phyloP scores from a whole-genome alignment of 1,140 invertebrate species.

The Drosophila parvula region DNA sequence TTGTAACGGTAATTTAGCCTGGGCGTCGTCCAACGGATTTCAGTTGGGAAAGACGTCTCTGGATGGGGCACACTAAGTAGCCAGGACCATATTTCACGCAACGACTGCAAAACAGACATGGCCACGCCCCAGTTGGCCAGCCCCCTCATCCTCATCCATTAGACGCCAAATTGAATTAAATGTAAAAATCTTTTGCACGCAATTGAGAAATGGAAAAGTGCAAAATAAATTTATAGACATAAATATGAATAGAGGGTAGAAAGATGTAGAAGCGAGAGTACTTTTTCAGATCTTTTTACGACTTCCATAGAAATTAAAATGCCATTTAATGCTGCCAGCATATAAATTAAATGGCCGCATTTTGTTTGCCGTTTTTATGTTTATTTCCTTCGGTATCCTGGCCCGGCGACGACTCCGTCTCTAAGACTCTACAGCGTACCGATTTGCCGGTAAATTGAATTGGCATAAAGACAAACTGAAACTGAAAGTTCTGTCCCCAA shows the following conservation, averaged over 20 bases:
- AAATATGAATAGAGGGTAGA: conserved; percentile 45
- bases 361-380: conserved; percentile 48
- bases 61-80: conserved; percentile 41
- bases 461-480: conserved; percentile 58
- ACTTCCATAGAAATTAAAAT: conserved; percentile 65
- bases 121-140: conserved; percentile 43
- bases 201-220: conserved; percentile 55
- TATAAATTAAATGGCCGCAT: conserved; percentile 60
- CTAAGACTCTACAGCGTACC: not conserved
- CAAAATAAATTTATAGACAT: conserved; percentile 61
- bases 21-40: conserved; percentile 51
- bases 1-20: conserved; percentile 64
- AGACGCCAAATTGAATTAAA: conserved; percentile 63
- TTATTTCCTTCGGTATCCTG: conserved; percentile 38
- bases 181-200: conserved; percentile 82
- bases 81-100: conserved; percentile 53
- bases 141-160: conserved; percentile 22
- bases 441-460: conserved; percentile 62
- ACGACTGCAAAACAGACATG: conserved; percentile 55
- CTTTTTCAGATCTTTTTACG: conserved; percentile 46
- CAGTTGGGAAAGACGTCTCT: conserved; percentile 21
- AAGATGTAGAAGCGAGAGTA: not conserved
- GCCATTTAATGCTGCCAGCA: conserved; percentile 52
- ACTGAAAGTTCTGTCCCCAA: conserved; percentile 29
- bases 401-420: not conserved